phyloP scores from a whole-genome alignment of 2,113 vertebrate genomes.

The Halichoeres trimaculatus region DNA sequence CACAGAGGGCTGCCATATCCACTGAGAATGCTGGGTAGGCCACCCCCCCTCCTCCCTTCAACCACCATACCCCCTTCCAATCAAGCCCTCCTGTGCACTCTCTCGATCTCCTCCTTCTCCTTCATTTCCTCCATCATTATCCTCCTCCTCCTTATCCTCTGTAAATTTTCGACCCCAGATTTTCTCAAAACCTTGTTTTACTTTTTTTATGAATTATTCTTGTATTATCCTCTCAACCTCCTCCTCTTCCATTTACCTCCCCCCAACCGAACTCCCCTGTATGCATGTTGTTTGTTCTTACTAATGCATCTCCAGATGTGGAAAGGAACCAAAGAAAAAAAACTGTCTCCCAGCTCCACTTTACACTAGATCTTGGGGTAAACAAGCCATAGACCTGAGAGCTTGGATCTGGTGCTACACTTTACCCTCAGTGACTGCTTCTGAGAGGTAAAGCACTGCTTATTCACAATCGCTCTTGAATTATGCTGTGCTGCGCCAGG shows the following conservation, averaged over 20 bases:
- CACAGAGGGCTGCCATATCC: slow-evolving; percentile 91
- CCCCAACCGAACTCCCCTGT: slow-evolving; percentile 12
- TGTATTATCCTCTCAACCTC: slow-evolving; percentile 18
- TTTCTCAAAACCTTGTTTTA: slow-evolving; percentile 42
- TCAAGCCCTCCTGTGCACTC: slow-evolving; percentile 52
- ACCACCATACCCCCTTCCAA: slow-evolving; percentile 48
- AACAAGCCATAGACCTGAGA: slow-evolving; percentile 53
- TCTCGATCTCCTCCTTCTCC: slow-evolving; percentile 41
- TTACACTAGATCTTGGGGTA: slow-evolving; percentile 43
- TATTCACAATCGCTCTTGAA: slow-evolving; percentile 73
- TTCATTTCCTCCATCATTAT: slow-evolving; percentile 53
- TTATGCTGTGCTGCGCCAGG: slow-evolving; percentile 41
- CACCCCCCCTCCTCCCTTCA: slow-evolving; percentile 26
- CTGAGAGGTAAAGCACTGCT: slow-evolving; percentile 67
- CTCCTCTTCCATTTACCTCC: slow-evolving; percentile 34
- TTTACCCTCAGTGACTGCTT: slow-evolving; percentile 70
- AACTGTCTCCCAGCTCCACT: slow-evolving; percentile 32
- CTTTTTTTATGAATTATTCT: slow-evolving; percentile 35
- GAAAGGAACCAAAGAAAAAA: slow-evolving; percentile 3
- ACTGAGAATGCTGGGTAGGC: slow-evolving; percentile 81
- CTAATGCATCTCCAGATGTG: slow-evolving; percentile 58
- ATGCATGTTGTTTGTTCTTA: slow-evolving; percentile 62
- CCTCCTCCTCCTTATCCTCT: slow-evolving; percentile 51
- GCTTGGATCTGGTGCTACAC: slow-evolving; percentile 35
- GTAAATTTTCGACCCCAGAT: slow-evolving; percentile 45